phyloP scores from a whole-genome alignment of 2,797 vertebrate species.

The Sphaeramia orbicularis region DNA sequence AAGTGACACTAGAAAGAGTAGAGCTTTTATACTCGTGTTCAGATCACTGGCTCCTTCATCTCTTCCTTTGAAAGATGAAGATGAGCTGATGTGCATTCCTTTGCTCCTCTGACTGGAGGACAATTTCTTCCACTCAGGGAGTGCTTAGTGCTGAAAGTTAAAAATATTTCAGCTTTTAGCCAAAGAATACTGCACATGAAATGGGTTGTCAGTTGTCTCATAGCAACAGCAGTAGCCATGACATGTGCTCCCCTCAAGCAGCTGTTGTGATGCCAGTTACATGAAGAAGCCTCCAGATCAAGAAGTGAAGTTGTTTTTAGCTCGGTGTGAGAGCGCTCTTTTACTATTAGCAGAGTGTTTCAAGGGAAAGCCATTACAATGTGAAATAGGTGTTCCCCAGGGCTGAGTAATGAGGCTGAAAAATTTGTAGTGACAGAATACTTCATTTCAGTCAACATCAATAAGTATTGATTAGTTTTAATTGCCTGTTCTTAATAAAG shows the following conservation, averaged over 20 bases:
- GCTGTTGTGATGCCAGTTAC: slow-evolving; percentile 26
- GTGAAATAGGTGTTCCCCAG: neutral
- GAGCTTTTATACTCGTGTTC: slow-evolving; percentile 17
- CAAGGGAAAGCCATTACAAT: slow-evolving; percentile 12
- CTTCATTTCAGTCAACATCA: too few species aligned
- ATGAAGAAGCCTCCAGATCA: slow-evolving; percentile 33
- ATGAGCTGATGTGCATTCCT: neutral
- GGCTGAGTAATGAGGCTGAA: too few species aligned
- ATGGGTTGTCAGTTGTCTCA: slow-evolving; percentile 44
- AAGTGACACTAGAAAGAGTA: slow-evolving; percentile 16
- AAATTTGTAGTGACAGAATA: too few species aligned
- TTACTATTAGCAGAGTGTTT: slow-evolving; percentile 1
- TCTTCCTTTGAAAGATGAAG: slow-evolving; percentile 9
- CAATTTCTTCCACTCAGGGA: slow-evolving; percentile 10
- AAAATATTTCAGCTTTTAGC: slow-evolving; percentile 47
- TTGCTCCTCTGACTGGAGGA: slow-evolving; percentile 9
- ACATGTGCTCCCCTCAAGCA: slow-evolving; percentile 31
- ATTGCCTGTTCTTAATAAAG: too few species aligned
- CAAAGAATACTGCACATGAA: slow-evolving; percentile 23
- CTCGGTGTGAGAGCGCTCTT: slow-evolving; percentile 12
- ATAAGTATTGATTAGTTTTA: too few species aligned
- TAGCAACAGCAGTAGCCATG: slow-evolving; percentile 53
- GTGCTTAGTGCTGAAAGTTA: slow-evolving; percentile 9
- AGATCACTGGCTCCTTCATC: slow-evolving; percentile 15
- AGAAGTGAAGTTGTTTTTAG: slow-evolving; percentile 46